Conservation (phyloP, 1,140 invertebrate genomes). For the Ceratoteleas bidentatus region DNA sequence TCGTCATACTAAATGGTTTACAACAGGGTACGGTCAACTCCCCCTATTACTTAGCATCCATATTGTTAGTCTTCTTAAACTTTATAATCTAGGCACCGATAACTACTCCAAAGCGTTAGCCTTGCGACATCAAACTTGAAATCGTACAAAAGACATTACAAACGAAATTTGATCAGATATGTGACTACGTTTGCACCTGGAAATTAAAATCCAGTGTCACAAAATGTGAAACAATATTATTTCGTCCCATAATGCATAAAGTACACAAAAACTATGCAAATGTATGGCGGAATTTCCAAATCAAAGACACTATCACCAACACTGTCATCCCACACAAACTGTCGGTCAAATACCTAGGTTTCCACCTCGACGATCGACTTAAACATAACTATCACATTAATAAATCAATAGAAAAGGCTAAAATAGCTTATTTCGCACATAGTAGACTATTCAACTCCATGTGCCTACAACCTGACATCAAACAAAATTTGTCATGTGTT, state of each 20-base stretch:
- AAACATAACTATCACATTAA: slow-evolving; percentile 14
- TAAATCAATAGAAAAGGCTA: slow-evolving; percentile 29
- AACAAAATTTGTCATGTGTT: not conserved
- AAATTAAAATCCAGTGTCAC: slow-evolving; percentile 28
- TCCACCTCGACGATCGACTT: slow-evolving; percentile 13
- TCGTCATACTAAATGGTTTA: not conserved
- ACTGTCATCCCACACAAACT: slow-evolving; percentile 27
- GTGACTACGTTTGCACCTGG: slow-evolving; percentile 31
- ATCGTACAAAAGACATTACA: slow-evolving; percentile 9
- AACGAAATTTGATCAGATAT: slow-evolving; percentile 22
- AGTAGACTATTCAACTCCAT: not conserved
- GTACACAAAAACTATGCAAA: slow-evolving; percentile 11
- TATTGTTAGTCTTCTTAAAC: slow-evolving; percentile 13
- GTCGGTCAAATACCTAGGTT: slow-evolving; percentile 25
- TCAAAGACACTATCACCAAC: not conserved
- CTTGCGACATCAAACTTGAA: slow-evolving; percentile 10
- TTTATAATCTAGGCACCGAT: not conserved
- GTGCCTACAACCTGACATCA: not conserved
- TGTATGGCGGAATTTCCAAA: slow-evolving; percentile 29
- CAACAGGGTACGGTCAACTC: slow-evolving; percentile 18
- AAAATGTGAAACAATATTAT: slow-evolving; percentile 59
- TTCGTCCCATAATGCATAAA: slow-evolving; percentile 9
- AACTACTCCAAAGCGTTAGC: not conserved
- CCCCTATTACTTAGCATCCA: slow-evolving; percentile 35
- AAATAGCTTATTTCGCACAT: slow-evolving; percentile 26